Conservation (phyloP, 2,113 vertebrate species). For the Sebastes fasciatus region DNA sequence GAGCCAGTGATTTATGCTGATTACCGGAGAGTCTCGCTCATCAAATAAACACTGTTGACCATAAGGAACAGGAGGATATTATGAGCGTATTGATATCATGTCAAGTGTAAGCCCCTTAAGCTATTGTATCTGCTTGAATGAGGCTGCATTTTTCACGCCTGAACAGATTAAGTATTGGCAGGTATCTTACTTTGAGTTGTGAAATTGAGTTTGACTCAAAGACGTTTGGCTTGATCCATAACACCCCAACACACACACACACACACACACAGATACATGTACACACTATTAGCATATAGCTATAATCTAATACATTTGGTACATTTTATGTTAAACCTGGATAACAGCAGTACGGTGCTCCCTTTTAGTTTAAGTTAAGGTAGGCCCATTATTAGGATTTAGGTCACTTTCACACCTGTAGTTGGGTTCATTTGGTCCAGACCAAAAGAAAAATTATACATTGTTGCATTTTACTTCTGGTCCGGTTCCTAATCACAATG, state of each 20-base stretch:
- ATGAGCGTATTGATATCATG: conserved; percentile 52
- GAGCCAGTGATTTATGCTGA: conserved; percentile 30
- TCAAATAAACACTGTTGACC: conserved; percentile 39
- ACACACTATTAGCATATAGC: neutral
- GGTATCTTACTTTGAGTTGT: conserved; percentile 22
- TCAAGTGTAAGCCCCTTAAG: conserved; percentile 40
- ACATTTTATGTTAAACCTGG: neutral
- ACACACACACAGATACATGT: neutral
- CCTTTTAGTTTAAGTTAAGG: neutral
- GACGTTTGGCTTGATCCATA: conserved; percentile 1
- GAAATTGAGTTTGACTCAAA: conserved; percentile 47
- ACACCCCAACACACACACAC: neutral
- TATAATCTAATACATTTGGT: neutral
- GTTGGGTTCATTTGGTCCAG: too few species aligned
- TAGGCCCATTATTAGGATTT: neutral
- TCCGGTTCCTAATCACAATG: too few species aligned
- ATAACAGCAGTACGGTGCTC: neutral
- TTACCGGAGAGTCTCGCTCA: conserved; percentile 16
- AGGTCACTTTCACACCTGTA: too few species aligned
- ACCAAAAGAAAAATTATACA: too few species aligned
- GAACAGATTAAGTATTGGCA: conserved; percentile 55
- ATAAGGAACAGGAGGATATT: conserved; percentile 43
- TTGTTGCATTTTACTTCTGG: too few species aligned
- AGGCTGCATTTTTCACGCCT: conserved; percentile 49
- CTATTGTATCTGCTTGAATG: conserved; percentile 42